phyloP scores from a whole-genome alignment of 2,113 vertebrate species.

The Acrocephalus arundinaceus region DNA sequence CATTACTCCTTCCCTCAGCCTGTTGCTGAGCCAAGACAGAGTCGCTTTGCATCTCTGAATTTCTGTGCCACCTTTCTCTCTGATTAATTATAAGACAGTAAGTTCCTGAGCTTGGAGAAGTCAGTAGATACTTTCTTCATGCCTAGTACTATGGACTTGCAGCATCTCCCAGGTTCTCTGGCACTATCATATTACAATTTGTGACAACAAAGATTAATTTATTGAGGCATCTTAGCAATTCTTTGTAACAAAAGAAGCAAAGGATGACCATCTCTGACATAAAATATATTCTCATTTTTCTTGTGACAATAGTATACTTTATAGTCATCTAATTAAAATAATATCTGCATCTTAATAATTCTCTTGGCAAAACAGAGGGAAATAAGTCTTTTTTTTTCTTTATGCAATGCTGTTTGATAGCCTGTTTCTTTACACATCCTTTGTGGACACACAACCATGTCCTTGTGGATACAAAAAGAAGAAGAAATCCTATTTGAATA shows the following conservation, averaged over 20 bases:
- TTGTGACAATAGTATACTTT: neutral
- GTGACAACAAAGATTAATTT: neutral
- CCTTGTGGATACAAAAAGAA: neutral
- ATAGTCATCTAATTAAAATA: neutral
- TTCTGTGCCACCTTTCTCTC: neutral
- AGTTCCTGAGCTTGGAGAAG: neutral
- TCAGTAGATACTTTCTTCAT: neutral
- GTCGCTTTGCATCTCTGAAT: neutral
- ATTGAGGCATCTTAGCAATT: neutral
- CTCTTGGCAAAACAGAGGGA: neutral
- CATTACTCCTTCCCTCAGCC: neutral
- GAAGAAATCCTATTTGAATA: neutral
- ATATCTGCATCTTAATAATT: neutral
- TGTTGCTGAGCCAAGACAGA: neutral
- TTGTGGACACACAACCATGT: neutral
- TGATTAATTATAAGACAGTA: neutral
- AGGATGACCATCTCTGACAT: neutral
- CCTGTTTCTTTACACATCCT: neutral
- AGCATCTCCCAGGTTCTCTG: neutral
- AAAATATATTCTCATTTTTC: neutral
- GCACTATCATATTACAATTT: accelerated
- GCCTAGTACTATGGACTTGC: neutral
- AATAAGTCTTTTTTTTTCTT: neutral
- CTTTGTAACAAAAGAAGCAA: neutral
- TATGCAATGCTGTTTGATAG: neutral